These are phyloP conservation scores for Trematomus loennbergii DNA, from an alignment of 2,113 vertebrate genomes.

Conservation along the genomic window DNA sequence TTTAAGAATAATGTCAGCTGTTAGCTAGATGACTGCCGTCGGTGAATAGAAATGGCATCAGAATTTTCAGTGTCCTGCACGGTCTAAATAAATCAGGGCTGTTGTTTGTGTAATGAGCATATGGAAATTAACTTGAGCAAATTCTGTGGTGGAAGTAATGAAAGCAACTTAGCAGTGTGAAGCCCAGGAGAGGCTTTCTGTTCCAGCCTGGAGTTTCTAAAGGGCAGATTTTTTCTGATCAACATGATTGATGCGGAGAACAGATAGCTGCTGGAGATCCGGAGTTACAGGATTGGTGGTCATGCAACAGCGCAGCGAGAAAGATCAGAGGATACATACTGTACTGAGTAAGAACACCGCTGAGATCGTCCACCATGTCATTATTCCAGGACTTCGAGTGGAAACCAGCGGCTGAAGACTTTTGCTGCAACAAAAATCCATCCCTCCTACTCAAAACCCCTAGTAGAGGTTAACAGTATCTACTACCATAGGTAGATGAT, in stretches of 20 bases:
- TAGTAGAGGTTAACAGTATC: conserved; percentile 49
- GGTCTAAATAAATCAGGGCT: conserved; percentile 20
- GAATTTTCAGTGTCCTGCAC: conserved; percentile 27
- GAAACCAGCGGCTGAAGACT: conserved; percentile 79
- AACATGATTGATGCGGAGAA: conserved; percentile 41
- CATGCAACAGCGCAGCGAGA: conserved; percentile 86
- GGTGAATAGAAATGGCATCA: conserved; percentile 34
- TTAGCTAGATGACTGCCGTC: conserved; percentile 19
- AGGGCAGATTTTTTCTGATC: conserved; percentile 35
- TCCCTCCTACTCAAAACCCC: conserved; percentile 54
- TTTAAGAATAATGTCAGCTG: conserved; percentile 15
- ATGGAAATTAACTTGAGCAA: conserved; percentile 32
- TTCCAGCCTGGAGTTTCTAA: conserved; percentile 35
- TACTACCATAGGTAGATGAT: conserved; percentile 10
- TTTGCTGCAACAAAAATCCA: conserved; percentile 81
- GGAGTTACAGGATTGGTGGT: conserved; percentile 74
- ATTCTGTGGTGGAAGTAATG: background rate
- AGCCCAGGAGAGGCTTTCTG: conserved; percentile 8
- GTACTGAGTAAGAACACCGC: conserved; percentile 81
- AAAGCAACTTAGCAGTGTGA: conserved; percentile 39
- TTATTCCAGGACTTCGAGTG: conserved; percentile 80
- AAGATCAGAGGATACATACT: conserved; percentile 86
- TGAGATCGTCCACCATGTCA: conserved; percentile 82
- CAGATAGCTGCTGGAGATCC: conserved; percentile 49
- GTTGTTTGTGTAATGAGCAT: conserved; percentile 3